Conservation (phyloP, 2,888 invertebrate species). For the Sphecodes monilicornis region DNA sequence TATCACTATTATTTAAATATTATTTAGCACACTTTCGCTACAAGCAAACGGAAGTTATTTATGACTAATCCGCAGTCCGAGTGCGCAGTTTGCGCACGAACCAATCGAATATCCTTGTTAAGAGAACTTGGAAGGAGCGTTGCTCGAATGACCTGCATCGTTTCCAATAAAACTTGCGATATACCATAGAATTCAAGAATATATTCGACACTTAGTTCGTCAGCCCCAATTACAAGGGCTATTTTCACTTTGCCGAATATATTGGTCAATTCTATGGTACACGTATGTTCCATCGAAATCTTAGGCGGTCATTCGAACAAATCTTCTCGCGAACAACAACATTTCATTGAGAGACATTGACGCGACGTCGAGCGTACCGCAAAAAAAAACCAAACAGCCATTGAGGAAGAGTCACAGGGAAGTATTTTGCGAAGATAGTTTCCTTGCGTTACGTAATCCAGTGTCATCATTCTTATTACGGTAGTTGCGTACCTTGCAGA, state of each 20-base stretch:
- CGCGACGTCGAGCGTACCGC: conserved; percentile 12
- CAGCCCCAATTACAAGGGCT: not conserved
- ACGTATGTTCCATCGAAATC: not conserved
- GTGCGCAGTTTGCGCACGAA: not conserved
- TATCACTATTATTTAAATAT: conserved; percentile 8
- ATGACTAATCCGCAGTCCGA: not conserved
- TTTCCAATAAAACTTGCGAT: not conserved
- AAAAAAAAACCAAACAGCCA: conserved; percentile 35
- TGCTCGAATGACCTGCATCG: not conserved
- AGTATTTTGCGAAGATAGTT: conserved; percentile 54
- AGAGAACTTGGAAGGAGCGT: not conserved
- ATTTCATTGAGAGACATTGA: conserved; percentile 17
- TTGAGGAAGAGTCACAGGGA: conserved; percentile 45
- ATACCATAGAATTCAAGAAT: not conserved
- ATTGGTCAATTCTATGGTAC: not conserved
- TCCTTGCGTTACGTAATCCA: conserved; percentile 41
- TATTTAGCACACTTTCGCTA: conserved; percentile 8
- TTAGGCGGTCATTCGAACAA: not conserved
- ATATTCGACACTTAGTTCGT: not conserved
- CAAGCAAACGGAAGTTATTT: conserved; percentile 13
- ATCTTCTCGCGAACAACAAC: not conserved
- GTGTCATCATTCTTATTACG: conserved; percentile 46
- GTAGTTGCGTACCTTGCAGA: conserved; percentile 57
- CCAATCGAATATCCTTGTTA: not conserved
- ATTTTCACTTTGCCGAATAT: not conserved